These are phyloP conservation scores for Actinopyga echinites DNA, from an alignment of 53 echinoderm and acorn worm genomes.

Conservation along the genomic window DNA sequence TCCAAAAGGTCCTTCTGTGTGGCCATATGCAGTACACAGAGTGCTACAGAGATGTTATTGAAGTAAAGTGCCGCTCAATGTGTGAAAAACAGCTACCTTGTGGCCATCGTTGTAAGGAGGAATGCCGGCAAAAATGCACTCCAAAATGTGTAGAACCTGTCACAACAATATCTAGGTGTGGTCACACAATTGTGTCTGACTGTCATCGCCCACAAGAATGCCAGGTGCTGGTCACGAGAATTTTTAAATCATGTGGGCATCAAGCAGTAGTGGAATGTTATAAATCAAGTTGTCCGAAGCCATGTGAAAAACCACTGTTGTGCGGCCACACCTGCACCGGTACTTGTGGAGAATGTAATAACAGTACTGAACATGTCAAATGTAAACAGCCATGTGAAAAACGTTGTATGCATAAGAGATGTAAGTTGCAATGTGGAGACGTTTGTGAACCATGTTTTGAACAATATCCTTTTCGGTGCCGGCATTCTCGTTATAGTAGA, in stretches of 20 bases:
- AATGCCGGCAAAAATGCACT: neutral
- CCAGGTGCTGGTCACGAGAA: conserved; percentile 27
- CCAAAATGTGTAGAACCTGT: no score
- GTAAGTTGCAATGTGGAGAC: conserved; percentile 45
- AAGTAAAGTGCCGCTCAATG: no score
- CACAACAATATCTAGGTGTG: no score
- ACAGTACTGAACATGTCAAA: conserved; percentile 28
- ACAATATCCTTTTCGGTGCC: conserved; percentile 49
- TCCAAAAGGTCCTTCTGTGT: conserved; percentile 59
- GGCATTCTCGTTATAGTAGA: conserved; percentile 33
- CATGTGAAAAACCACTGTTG: conserved; percentile 21
- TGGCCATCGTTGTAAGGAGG: neutral
- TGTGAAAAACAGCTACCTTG: neutral
- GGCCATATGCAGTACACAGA: conserved; percentile 31
- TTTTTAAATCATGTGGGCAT: conserved; percentile 62
- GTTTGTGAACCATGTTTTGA: conserved; percentile 34
- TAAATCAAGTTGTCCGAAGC: neutral
- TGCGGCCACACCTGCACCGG: conserved; percentile 69
- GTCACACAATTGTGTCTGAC: neutral
- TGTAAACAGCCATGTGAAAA: conserved; percentile 54
- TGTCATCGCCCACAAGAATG: neutral
- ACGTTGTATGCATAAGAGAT: conserved; percentile 36
- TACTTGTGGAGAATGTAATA: conserved; percentile 50
- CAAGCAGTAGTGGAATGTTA: conserved; percentile 37
- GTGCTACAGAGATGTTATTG: no score